These are phyloP conservation scores for Cassiopea andromeda DNA, from an alignment of 30 jellyfish, hydroid and myxozoan genomes.

Conservation along the genomic window DNA sequence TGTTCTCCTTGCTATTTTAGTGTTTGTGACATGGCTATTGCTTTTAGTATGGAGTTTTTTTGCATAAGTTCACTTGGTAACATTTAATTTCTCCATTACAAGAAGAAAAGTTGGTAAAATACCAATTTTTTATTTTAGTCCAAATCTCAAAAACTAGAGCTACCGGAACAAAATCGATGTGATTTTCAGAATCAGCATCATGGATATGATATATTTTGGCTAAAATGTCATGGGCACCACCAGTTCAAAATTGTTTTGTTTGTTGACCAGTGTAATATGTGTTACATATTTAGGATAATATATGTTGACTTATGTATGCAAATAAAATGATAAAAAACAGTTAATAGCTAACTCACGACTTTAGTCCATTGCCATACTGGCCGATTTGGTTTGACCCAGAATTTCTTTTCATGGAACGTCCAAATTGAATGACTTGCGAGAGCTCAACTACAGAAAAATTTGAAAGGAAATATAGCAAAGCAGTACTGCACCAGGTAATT, in stretches of 20 bases:
- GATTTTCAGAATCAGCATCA: constrained; percentile 29
- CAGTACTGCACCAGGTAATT: too few species aligned
- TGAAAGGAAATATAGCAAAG: too few species aligned
- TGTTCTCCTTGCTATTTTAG: background rate
- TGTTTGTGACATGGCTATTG: background rate
- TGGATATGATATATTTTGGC: constrained; percentile 16
- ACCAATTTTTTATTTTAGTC: background rate
- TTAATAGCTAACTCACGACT: constrained; percentile 77
- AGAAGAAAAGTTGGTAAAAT: constrained; percentile 16
- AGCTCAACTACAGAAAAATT: constrained; percentile 72
- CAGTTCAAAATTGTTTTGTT: constrained; percentile 4
- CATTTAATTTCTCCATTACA: constrained; percentile 1
- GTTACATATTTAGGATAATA: too few species aligned
- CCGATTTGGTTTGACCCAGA: constrained; percentile 96
- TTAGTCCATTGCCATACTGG: constrained; percentile 97
- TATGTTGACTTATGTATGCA: too few species aligned
- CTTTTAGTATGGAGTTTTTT: constrained; percentile 6
- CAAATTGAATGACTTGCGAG: constrained; percentile 97
- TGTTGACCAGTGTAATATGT: constrained; percentile 7
- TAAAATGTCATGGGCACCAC: constrained; percentile 1
- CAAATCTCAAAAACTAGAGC: constrained; percentile 9
- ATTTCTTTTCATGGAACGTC: constrained; percentile 94
- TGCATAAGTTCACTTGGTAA: constrained; percentile 8
- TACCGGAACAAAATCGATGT: constrained; percentile 23
- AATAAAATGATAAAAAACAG: background rate